These are phyloP conservation scores for Diadumene lineata DNA, from an alignment of 92 coral and sea anemone genomes.

Conservation along the genomic window DNA sequence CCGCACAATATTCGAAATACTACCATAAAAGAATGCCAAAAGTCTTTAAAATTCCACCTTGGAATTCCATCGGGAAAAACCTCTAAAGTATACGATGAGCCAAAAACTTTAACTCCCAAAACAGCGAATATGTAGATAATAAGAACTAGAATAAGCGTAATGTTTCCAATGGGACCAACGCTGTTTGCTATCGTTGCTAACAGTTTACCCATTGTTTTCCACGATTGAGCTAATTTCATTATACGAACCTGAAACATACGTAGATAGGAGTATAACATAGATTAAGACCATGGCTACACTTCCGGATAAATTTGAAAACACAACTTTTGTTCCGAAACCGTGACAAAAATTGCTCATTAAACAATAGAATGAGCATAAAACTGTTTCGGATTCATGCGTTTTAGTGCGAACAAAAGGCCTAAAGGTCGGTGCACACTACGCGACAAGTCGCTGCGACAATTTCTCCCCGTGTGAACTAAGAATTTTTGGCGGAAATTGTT, in stretches of 20 bases:
- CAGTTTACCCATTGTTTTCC: slow-evolving; percentile 92
- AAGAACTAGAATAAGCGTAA: slow-evolving; percentile 82
- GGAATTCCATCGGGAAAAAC: slow-evolving; percentile 86
- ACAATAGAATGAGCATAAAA: too few relatives aligned
- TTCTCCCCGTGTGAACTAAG: too few relatives aligned
- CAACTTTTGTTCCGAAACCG: too few relatives aligned
- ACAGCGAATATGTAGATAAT: slow-evolving; percentile 93
- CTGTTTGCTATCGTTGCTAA: slow-evolving; percentile 87
- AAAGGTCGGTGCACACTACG: too few relatives aligned
- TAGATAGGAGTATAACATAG: too few relatives aligned
- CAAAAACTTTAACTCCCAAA: slow-evolving; percentile 85
- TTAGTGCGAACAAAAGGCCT: too few relatives aligned
- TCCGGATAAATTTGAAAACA: too few relatives aligned
- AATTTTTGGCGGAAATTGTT: too few relatives aligned
- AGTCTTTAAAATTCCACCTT: slow-evolving; percentile 95
- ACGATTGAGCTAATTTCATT: slow-evolving; percentile 88
- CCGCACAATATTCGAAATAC: slow-evolving; percentile 94
- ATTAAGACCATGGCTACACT: neutral
- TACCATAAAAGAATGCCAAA: slow-evolving; percentile 96
- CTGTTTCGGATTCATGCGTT: too few relatives aligned
- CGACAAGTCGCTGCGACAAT: too few relatives aligned
- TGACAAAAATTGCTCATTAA: too few relatives aligned
- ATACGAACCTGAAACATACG: slow-evolving; percentile 87
- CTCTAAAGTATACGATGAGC: slow-evolving; percentile 67
- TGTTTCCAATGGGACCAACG: slow-evolving; percentile 88